Evolutionary conservation across 1,140 invertebrate species (phyloP), one percentile per base, ranked within the genome.

Genomic region (Mya arenaria): DNA sequence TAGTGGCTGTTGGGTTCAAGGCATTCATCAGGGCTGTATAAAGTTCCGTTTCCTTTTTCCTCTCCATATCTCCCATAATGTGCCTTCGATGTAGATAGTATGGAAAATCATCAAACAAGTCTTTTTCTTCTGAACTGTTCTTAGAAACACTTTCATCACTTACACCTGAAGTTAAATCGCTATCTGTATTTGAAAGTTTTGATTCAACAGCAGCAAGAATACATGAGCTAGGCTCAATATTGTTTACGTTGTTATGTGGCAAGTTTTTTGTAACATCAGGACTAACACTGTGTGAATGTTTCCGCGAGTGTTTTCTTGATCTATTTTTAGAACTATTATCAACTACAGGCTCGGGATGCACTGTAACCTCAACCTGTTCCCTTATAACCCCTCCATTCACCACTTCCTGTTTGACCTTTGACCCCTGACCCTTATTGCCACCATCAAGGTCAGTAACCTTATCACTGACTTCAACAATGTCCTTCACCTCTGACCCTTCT

Each of bases 61-160:
- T 75, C 37, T 87, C 86, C 15, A 80, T 41, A 41, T 86, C 86
- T 37, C 81, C 74, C 25, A 89, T 85, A 39, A 89, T 83, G 68
- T 88, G 84, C 19, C 92, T 82, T 44, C 92, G 86, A 77, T 93
- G 92, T 8, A 94, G 87, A 44, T 90, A 88, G 79, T 94, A 94
- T 0, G 93, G 91, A 75, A 93, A 93, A 36, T 93, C 92, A n/a
- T 91, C 91, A 79, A 93, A 92, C 34, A 92, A 79, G 79, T 92
- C 88, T 28, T 85, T 86, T 39, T 80, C 86, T 52, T 52, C 48
- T n/a, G 48, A 52, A n/a, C 48, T 23, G 8, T 52, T 52, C 10
- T 52, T 52, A 52, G 17, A n/a, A n/a, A 23, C 19, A 65, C 37
- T 34, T 30, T 32, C 37, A 63, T 75, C 41, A 19, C 19, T 28